Evolutionary conservation across 2,888 invertebrate species (phyloP).

Genomic region (Heliconius ismenius): DNA sequence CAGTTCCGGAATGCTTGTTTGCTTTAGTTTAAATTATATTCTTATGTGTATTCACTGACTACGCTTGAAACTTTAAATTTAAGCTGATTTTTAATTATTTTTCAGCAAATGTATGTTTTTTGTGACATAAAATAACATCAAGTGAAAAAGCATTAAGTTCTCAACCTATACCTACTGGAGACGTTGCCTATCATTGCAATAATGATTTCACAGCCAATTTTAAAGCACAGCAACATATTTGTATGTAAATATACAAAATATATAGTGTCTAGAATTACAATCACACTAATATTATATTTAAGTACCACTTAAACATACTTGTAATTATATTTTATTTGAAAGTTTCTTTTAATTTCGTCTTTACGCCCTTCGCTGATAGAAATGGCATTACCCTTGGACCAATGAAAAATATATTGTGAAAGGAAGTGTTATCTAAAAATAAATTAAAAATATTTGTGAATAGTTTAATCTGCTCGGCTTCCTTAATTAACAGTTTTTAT

Average conservation of each 20-base stretch:
- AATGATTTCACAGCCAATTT: too few relatives aligned
- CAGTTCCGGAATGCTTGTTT: constrained; percentile 45
- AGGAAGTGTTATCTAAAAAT: background rate
- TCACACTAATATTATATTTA: background rate
- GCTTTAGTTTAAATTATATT: constrained; percentile 44
- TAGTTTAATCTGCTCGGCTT: constrained; percentile 2
- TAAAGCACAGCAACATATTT: too few relatives aligned
- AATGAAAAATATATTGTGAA: background rate
- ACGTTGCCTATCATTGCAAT: too few relatives aligned
- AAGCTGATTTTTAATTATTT: too few relatives aligned
- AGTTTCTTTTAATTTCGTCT: background rate
- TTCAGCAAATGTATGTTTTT: too few relatives aligned
- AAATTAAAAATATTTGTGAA: constrained; percentile 12
- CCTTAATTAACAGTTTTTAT: constrained; percentile 15
- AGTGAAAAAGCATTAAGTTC: too few relatives aligned
- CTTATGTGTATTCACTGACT: too few relatives aligned
- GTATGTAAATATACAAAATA: background rate
- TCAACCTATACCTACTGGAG: too few relatives aligned
- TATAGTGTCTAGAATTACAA: background rate
- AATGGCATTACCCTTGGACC: background rate
- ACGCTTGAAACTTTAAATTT: too few relatives aligned
- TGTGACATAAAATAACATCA: too few relatives aligned
- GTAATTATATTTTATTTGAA: too few relatives aligned
- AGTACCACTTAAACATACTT: background rate
- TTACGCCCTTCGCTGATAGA: background rate